A percentile compares a stretch with the other conserved stretches of the same genome.
phyloP scores from a whole-genome alignment of 2,888 invertebrate species.

The Schizaphis graminum region DNA sequence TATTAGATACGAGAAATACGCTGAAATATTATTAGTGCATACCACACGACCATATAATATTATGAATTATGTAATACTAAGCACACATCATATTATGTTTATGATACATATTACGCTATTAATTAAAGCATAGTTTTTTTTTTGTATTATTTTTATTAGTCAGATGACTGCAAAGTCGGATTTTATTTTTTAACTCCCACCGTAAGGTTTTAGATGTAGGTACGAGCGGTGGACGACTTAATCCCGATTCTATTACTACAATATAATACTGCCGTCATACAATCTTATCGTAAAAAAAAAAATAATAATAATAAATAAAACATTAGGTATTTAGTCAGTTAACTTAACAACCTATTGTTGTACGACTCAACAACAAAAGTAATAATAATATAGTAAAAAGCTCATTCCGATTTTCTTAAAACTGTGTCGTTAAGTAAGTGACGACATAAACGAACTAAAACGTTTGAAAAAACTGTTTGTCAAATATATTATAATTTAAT shows the following conservation, averaged over 20 bases:
- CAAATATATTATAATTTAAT: not conserved
- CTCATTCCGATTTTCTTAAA: not conserved
- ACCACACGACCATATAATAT: not conserved
- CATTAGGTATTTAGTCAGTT: not conserved
- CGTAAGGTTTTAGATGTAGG: not conserved
- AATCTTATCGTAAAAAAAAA: slow-evolving; percentile 3
- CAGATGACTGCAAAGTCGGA: not conserved
- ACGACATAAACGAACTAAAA: not conserved
- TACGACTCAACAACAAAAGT: not conserved
- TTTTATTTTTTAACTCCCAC: not conserved
- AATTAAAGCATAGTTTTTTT: no score
- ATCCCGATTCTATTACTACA: not conserved
- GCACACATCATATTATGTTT: not conserved
- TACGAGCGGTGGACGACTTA: not conserved
- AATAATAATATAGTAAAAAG: not conserved
- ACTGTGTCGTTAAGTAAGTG: not conserved
- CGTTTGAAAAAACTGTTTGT: not conserved
- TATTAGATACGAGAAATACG: not conserved
- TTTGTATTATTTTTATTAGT: no score
- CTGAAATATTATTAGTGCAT: not conserved
- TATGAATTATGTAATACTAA: not conserved
- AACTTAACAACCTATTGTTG: slow-evolving; percentile 31
- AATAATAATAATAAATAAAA: not conserved
- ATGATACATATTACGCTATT: not conserved
- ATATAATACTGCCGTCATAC: not conserved